A percentile compares a stretch with the other conserved stretches of the same genome.
Evolutionary conservation across 2,797 vertebrate species (phyloP).

Genomic region (Gadopsis marmoratus): DNA sequence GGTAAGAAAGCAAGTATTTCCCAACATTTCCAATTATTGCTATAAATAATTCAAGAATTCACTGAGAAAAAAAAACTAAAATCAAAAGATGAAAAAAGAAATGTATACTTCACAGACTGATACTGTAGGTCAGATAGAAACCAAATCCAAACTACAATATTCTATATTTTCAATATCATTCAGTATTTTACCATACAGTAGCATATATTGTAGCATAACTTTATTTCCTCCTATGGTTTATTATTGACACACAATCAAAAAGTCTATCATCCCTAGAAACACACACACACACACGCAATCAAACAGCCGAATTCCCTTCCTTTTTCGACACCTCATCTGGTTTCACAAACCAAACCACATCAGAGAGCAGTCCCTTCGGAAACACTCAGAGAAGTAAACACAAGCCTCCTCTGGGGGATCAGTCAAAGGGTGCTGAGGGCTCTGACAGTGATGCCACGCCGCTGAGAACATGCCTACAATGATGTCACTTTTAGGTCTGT

Average conservation of each 20-base stretch:
- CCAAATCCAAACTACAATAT: no score
- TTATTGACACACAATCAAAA: neutral
- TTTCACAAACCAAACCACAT: constrained; percentile 61
- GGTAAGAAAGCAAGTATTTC: neutral
- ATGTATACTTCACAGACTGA: neutral
- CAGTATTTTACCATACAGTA: neutral
- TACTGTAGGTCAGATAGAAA: neutral
- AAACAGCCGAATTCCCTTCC: neutral
- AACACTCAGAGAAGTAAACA: constrained; percentile 66
- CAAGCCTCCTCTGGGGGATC: constrained; percentile 44
- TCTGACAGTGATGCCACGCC: constrained; percentile 28
- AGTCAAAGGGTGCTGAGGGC: constrained; percentile 33
- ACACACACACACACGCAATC: constrained; percentile 15
- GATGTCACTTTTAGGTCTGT: constrained; percentile 28
- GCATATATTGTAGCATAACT: neutral
- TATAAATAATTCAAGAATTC: neutral
- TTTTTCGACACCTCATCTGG: constrained; percentile 56
- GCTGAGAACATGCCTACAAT: neutral
- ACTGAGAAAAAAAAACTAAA: neutral
- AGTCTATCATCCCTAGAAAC: neutral
- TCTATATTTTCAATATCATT: no score
- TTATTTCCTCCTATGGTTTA: neutral
- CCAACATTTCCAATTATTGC: neutral
- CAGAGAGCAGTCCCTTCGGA: constrained; percentile 40
- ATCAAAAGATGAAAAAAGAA: neutral